A percentile compares a stretch with the other conserved stretches of the same genome.
These are phyloP conservation scores for Torymus texanus DNA, from an alignment of 2,888 invertebrate genomes.

Conservation along the genomic window DNA sequence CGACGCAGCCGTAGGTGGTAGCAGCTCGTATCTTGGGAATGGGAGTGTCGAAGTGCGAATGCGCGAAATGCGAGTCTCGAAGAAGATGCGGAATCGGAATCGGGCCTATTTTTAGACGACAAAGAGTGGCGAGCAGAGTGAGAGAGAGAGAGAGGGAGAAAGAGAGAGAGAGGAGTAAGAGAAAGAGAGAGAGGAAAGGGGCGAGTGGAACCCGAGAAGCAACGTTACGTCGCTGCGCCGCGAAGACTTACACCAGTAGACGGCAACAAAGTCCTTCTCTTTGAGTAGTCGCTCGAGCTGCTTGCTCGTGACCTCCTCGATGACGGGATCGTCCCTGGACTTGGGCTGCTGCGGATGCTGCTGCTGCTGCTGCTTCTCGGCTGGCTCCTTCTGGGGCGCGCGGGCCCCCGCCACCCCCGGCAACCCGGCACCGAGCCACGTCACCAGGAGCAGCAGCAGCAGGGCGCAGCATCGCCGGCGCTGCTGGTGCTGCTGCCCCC, in stretches of 20 bases:
- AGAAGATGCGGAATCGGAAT: no score
- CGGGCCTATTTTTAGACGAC: conserved; percentile 44
- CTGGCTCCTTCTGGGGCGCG: conserved; percentile 11
- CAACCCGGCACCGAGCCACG: conserved; percentile 48
- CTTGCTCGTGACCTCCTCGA: conserved; percentile 95
- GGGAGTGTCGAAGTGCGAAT: neutral
- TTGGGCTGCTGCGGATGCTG: conserved; percentile 15
- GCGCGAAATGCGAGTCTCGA: neutral
- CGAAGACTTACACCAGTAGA: conserved; percentile 94
- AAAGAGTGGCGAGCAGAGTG: conserved; percentile 13
- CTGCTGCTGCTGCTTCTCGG: conserved; percentile 30
- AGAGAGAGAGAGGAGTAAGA: conserved; percentile 1
- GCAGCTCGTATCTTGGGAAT: no score
- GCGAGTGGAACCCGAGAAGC: conserved; percentile 4
- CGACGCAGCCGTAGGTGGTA: no score
- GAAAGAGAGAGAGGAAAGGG: neutral
- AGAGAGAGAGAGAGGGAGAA: conserved; percentile 18
- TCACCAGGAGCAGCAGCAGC: conserved; percentile 60
- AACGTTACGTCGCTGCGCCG: neutral
- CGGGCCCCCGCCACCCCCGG: conserved; percentile 13
- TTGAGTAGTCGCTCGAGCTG: conserved; percentile 92
- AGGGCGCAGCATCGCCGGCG: conserved; percentile 61
- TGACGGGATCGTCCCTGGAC: conserved; percentile 81
- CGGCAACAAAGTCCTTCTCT: conserved; percentile 95
- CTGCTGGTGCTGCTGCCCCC: conserved; percentile 67